Evolutionary conservation across 2,888 invertebrate genomes (phyloP), one percentile per base, ranked within the genome.

Genomic region (Drosophila tanythrix): DNA sequence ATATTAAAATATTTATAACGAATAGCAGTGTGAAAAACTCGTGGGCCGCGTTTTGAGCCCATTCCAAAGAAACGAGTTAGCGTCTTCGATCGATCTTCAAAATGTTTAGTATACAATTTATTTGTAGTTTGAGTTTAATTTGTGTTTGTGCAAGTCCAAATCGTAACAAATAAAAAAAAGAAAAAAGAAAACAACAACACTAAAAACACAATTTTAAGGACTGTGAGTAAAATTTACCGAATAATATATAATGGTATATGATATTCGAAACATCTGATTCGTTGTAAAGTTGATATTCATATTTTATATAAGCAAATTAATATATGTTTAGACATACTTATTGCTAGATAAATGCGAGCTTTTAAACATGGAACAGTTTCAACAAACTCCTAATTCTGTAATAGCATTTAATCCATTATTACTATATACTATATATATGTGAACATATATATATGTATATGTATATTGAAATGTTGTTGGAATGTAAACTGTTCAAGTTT

Each of bases 201-300:
- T 27, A 65, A 65, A 69, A 25, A 55, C 69, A 70, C 46, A 64
- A 55, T 31, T 58, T 68, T 72, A 68, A 78, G 77, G 76, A 81
- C 85, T 89, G 85, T 86, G 88, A 86, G 74, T 82, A 72, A 80
- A 74, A 70, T 76, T 73, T 62, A 79, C 27, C 69, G 62, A 68
- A 40, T 29, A 38, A 48, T 61, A 66, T 64, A 15, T 25, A 61
- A 43, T 67, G 67, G 46, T 57, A 33, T 38, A 77, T 74, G 82
- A 86, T 74, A 89, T 76, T 83, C 60, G 52, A 70, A 51, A 60
- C 51, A 72, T 75, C 36, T 82, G 62, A 70, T 77, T 74, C 70
- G 63, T 48, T 59, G 62, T 81, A 70, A 76, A 65, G 55, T 70
- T 69, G 63, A 77, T 68, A 80, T 78, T 73, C 76, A 43, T 56